These are phyloP conservation scores for Alouatta palliata DNA, from an alignment of 2,113 vertebrate species.

Conservation along the genomic window DNA sequence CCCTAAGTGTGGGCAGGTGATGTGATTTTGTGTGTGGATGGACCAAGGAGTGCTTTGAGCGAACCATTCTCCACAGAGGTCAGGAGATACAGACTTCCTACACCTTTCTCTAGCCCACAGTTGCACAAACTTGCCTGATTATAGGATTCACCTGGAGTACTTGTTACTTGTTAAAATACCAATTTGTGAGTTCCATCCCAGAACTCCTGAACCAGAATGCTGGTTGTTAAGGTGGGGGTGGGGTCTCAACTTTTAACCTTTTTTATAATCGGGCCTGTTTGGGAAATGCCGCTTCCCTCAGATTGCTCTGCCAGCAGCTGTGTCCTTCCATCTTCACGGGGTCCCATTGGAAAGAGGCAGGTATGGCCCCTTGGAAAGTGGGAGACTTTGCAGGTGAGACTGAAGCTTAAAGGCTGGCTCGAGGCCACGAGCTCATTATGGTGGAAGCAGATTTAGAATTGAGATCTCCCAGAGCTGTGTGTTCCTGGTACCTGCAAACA, in stretches of 20 bases:
- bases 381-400: background rate
- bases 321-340: background rate
- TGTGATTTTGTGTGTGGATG: background rate
- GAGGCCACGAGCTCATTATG: background rate
- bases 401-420: background rate
- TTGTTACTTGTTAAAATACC: background rate
- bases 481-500: background rate
- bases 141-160: background rate
- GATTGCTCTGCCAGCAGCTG: background rate
- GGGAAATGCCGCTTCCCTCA: background rate
- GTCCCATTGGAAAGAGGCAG: background rate
- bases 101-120: background rate
- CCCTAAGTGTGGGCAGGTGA: background rate
- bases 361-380: background rate
- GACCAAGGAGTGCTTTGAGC: background rate
- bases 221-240: background rate
- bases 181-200: background rate
- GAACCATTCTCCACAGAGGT: background rate
- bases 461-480: background rate
- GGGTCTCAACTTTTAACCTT: background rate
- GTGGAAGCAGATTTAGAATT: constrained; percentile 36
- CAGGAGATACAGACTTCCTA: background rate
- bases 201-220: background rate
- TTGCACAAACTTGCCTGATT: constrained; percentile 13
- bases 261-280: background rate